These are phyloP conservation scores for Megaptera novaeangliae DNA, from an alignment of 2,113 vertebrate species.

Conservation along the genomic window DNA sequence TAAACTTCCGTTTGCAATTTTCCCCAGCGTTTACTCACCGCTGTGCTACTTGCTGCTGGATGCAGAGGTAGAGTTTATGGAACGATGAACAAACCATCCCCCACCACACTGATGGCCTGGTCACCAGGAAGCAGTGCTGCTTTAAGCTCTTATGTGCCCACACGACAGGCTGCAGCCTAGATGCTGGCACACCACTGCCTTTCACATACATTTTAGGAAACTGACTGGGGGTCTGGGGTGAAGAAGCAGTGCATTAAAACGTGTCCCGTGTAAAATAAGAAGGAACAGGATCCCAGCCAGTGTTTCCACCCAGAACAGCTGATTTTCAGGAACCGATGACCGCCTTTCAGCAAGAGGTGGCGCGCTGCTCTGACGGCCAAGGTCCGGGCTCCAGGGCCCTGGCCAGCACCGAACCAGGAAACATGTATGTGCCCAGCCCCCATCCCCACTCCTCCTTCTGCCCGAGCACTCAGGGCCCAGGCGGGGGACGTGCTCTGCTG, in stretches of 20 bases:
- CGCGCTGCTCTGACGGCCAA: accelerated
- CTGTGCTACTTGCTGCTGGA: neutral
- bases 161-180: accelerated
- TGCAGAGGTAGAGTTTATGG: accelerated
- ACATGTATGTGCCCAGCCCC: accelerated
- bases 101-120: accelerated
- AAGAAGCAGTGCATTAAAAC: accelerated
- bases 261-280: accelerated
- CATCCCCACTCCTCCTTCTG: accelerated
- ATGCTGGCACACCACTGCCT: accelerated
- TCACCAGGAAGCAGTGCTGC: accelerated
- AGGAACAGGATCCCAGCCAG: neutral
- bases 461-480: neutral
- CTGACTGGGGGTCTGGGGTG: neutral
- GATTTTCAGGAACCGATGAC: neutral
- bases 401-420: neutral
- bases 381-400: accelerated
- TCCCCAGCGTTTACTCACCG: accelerated
- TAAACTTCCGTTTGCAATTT: accelerated
- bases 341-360: neutral
- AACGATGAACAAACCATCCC: accelerated
- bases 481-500: accelerated
- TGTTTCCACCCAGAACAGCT: neutral
- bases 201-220: neutral
- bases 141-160: accelerated